Percentiles rank a stretch among this genome's conserved stretches.
Evolutionary conservation across 2,888 invertebrate species (phyloP).

Genomic region (Ectropis crepuscularia): DNA sequence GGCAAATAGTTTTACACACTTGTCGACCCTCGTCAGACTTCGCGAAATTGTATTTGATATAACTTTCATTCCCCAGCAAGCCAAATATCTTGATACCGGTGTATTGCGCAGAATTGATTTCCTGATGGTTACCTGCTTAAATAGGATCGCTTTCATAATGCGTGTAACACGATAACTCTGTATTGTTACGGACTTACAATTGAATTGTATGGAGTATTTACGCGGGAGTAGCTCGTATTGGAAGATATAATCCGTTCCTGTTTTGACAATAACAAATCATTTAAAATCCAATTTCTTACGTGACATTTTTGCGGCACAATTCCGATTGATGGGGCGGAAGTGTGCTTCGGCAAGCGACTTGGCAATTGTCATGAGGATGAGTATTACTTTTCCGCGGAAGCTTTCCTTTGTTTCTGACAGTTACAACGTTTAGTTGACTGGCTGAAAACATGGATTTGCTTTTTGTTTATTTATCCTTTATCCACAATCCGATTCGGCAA

Average conservation of each 20-base stretch:
- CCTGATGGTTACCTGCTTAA: slow-evolving; percentile 48
- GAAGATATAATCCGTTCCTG: slow-evolving; percentile 18
- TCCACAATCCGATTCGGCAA: too few species aligned
- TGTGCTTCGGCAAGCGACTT: slow-evolving; percentile 26
- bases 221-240: slow-evolving; percentile 7
- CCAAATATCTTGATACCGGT: slow-evolving; percentile 43
- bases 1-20: slow-evolving; percentile 73
- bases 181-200: slow-evolving; percentile 30
- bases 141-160: slow-evolving; percentile 50
- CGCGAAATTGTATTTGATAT: slow-evolving; percentile 57
- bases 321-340: slow-evolving; percentile 35
- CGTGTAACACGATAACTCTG: slow-evolving; percentile 41
- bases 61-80: slow-evolving; percentile 49
- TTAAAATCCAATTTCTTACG: slow-evolving; percentile 40
- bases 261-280: slow-evolving; percentile 41
- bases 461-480: slow-evolving; percentile 8
- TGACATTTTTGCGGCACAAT: slow-evolving; percentile 35
- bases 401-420: slow-evolving; percentile 24
- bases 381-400: slow-evolving; percentile 8
- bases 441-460: slow-evolving; percentile 2
- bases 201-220: slow-evolving; percentile 26
- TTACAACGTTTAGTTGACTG: slow-evolving; percentile 8
- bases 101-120: slow-evolving; percentile 48
- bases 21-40: slow-evolving; percentile 65
- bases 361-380: slow-evolving; percentile 25